Evolutionary conservation across 2,113 vertebrate genomes (phyloP).

Genomic region (Oostethus manadensis): DNA sequence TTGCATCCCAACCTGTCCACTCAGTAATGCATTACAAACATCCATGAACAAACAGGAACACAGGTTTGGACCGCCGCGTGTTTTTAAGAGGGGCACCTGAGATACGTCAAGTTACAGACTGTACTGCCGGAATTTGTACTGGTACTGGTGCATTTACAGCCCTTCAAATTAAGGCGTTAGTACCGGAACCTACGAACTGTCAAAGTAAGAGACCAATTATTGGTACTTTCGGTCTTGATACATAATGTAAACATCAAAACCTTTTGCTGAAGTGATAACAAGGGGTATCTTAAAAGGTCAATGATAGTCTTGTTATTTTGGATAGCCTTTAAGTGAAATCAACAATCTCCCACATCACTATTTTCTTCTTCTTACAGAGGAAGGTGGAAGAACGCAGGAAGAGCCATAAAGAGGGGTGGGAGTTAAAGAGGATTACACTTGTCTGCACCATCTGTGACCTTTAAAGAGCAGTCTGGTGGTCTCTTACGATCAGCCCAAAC

Average conservation of each 20-base stretch:
- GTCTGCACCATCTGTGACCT: constrained; percentile 44
- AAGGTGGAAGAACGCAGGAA: not conserved
- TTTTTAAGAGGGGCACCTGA: not conserved
- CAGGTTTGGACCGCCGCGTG: not conserved
- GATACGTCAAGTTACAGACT: not conserved
- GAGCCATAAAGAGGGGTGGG: constrained; percentile 8
- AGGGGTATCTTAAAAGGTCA: not conserved
- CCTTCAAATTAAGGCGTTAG: constrained; percentile 17
- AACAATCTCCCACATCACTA: not conserved
- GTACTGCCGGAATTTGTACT: constrained; percentile 27
- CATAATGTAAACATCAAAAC: too few relatives aligned
- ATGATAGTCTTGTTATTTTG: not conserved
- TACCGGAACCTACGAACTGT: not conserved
- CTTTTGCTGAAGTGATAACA: not conserved
- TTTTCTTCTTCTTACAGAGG: not conserved
- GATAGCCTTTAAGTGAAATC: not conserved
- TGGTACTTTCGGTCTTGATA: not conserved
- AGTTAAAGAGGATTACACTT: constrained; percentile 52
- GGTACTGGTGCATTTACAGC: not conserved
- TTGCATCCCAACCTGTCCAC: not conserved
- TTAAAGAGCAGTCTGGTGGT: not conserved
- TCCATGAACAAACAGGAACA: not conserved
- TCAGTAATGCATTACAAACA: not conserved
- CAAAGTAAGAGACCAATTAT: not conserved
- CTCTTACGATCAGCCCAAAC: not conserved